phyloP scores from a whole-genome alignment of 2,797 vertebrate genomes.

The Pseudochirops cupreus region DNA sequence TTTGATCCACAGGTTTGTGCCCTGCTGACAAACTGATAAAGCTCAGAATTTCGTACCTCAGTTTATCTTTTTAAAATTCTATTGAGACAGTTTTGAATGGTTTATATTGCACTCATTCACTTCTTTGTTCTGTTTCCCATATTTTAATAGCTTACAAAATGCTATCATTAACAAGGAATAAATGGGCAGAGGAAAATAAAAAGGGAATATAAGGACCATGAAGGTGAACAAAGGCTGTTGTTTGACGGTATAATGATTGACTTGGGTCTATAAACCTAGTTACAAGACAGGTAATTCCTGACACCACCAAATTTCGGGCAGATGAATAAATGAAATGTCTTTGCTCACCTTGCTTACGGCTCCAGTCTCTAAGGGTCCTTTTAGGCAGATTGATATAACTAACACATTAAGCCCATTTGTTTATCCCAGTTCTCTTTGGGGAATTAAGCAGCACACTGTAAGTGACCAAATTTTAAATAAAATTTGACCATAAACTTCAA shows the following conservation, averaged over 20 bases:
- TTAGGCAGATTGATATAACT: not conserved
- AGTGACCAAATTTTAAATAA: not conserved
- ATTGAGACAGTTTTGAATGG: not conserved
- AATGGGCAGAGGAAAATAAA: not conserved
- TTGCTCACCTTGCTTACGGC: not conserved
- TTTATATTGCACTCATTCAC: not conserved
- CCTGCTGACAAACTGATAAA: too few relatives aligned
- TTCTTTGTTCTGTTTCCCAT: not conserved
- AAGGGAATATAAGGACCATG: not conserved
- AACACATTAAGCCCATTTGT: not conserved
- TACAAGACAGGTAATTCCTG: not conserved
- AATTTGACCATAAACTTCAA: not conserved
- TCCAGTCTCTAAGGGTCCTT: not conserved
- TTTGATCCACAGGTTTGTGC: too few relatives aligned
- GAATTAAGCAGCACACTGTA: not conserved
- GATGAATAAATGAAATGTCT: not conserved
- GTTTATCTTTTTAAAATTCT: too few relatives aligned
- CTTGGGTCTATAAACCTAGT: not conserved
- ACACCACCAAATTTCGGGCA: not conserved
- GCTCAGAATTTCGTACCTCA: too few relatives aligned
- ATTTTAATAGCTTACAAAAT: not conserved
- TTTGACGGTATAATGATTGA: not conserved
- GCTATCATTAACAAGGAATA: not conserved
- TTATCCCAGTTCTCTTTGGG: not conserved
- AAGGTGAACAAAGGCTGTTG: not conserved